Conservation (phyloP, 2,113 vertebrate genomes). For the Pelusios castaneus region DNA sequence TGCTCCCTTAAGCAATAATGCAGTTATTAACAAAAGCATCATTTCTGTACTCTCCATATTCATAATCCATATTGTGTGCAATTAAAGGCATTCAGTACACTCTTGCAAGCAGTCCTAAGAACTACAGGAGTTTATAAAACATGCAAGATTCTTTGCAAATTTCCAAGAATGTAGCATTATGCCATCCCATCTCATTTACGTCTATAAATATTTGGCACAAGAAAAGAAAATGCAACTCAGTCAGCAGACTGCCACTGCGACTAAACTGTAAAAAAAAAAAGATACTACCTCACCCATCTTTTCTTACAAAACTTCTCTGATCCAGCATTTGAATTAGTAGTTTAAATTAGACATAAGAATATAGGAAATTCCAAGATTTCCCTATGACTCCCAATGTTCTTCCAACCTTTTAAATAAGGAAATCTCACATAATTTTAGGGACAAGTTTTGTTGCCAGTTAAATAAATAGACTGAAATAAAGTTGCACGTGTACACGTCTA, state of each 20-base stretch:
- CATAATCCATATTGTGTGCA: neutral
- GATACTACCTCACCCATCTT: neutral
- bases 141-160: neutral
- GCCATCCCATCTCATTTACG: slow-evolving; percentile 13
- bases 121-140: neutral
- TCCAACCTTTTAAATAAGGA: neutral
- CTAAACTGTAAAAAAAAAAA: neutral
- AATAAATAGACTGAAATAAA: too few species aligned
- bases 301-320: neutral
- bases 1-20: neutral
- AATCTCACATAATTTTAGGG: neutral
- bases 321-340: slow-evolving; percentile 4
- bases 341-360: slow-evolving; percentile 24
- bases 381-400: neutral
- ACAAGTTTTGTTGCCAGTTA: neutral
- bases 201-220: slow-evolving; percentile 44
- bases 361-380: slow-evolving; percentile 52
- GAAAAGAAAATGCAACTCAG: slow-evolving; percentile 26
- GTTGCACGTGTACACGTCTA: neutral
- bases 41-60: neutral
- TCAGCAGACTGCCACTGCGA: slow-evolving; percentile 18
- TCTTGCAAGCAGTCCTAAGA: neutral
- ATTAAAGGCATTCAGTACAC: neutral
- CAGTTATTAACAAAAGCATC: neutral
- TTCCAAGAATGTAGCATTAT: neutral